Percentiles rank a stretch among this genome's conserved stretches.
Conservation (phyloP, 2,888 invertebrate species). For the Rhorus exstirpatorius region DNA sequence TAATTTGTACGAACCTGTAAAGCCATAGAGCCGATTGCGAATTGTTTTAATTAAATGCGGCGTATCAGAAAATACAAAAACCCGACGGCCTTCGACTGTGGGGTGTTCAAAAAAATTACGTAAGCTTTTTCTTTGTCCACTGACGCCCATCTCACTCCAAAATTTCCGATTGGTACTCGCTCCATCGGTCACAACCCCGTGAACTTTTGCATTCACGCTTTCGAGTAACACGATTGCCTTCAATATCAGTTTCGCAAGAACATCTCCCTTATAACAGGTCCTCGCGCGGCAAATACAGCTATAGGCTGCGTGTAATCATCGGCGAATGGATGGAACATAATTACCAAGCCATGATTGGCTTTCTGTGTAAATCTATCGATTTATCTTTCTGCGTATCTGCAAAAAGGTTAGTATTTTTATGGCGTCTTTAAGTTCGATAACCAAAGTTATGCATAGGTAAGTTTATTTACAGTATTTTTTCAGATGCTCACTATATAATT, state of each 20-base stretch:
- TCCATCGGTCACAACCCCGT: too few species aligned
- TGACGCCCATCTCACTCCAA: too few species aligned
- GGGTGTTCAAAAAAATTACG: slow-evolving; percentile 60
- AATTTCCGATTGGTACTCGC: slow-evolving; percentile 8
- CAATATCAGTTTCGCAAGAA: slow-evolving; percentile 58
- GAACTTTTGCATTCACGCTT: too few species aligned
- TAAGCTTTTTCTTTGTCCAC: too few species aligned
- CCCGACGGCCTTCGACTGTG: too few species aligned
- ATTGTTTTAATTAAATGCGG: too few species aligned
- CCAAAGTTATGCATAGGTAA: slow-evolving; percentile 3
- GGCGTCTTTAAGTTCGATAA: slow-evolving; percentile 7
- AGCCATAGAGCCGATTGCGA: too few species aligned
- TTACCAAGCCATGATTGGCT: slow-evolving; percentile 62
- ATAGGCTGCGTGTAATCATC: slow-evolving; percentile 69
- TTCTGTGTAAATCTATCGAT: slow-evolving; percentile 43
- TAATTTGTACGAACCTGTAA: slow-evolving; percentile 7
- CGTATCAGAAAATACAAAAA: too few species aligned
- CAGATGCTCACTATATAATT: not conserved
- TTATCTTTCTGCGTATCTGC: slow-evolving; percentile 42
- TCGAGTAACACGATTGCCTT: slow-evolving; percentile 69
- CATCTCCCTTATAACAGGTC: slow-evolving; percentile 59
- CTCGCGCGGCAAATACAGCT: slow-evolving; percentile 67
- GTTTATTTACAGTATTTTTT: slow-evolving; percentile 1
- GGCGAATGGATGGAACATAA: slow-evolving; percentile 68
- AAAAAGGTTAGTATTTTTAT: slow-evolving; percentile 20